A percentile compares a stretch with the other conserved stretches of the same genome.
phyloP scores from a whole-genome alignment of 1,140 invertebrate genomes.

The Zaprionus kolodkinae region DNA sequence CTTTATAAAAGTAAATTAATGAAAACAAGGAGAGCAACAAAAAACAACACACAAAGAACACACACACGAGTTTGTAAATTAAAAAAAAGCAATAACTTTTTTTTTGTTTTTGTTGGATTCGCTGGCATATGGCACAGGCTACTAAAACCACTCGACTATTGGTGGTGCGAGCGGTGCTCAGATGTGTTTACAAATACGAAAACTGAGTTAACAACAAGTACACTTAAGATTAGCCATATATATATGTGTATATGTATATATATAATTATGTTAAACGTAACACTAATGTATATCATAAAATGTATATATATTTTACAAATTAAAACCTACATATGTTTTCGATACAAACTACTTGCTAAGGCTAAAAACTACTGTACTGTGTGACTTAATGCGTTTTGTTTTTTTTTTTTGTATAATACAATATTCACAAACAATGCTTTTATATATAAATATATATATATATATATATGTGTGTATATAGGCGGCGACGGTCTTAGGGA shows the following conservation, averaged over 20 bases:
- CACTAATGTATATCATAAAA: slow-evolving; percentile 9
- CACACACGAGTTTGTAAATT: background rate
- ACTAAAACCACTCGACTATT: background rate
- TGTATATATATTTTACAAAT: slow-evolving; percentile 29
- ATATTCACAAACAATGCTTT: slow-evolving; percentile 26
- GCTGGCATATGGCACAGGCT: background rate
- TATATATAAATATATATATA: slow-evolving; percentile 29
- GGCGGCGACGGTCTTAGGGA: slow-evolving; percentile 38
- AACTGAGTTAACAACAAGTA: slow-evolving; percentile 8
- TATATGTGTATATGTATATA: background rate
- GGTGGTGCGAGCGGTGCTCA: no score
- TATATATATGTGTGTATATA: slow-evolving; percentile 35
- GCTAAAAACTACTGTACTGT: slow-evolving; percentile 9
- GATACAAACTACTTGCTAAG: background rate
- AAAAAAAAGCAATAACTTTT: slow-evolving; percentile 5
- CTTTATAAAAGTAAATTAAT: background rate
- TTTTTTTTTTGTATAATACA: slow-evolving; percentile 9
- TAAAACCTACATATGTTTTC: slow-evolving; percentile 21
- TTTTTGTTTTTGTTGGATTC: background rate
- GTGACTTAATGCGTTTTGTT: slow-evolving; percentile 7
- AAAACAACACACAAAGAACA: background rate
- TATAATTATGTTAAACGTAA: slow-evolving; percentile 7
- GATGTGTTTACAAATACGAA: background rate
- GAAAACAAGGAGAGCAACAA: background rate
- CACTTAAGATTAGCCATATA: slow-evolving; percentile 7